Evolutionary conservation across 2,888 invertebrate genomes (phyloP).

Genomic region (Callosobruchus maculatus): DNA sequence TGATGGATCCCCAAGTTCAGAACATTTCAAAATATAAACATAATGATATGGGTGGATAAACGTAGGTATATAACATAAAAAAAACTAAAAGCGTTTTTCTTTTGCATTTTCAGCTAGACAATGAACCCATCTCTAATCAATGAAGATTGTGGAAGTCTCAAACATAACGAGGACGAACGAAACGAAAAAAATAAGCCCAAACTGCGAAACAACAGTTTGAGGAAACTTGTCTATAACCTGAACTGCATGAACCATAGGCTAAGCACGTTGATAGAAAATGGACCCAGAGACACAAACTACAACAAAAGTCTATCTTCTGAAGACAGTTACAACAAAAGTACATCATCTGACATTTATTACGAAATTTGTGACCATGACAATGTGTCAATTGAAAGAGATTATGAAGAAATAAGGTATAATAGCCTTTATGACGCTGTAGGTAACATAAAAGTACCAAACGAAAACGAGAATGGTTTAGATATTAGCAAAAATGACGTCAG

Average conservation of each 20-base stretch:
- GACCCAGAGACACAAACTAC: background rate
- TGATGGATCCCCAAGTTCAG: no score
- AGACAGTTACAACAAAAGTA: background rate
- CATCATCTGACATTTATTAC: background rate
- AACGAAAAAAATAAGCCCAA: background rate
- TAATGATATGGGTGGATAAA: no score
- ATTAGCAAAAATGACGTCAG: no score
- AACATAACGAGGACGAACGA: no score
- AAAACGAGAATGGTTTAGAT: no score
- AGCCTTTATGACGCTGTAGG: background rate
- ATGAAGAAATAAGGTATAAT: background rate
- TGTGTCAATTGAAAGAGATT: background rate
- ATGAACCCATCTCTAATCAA: no score
- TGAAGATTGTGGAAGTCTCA: no score
- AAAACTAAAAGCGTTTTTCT: no score
- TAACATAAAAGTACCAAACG: background rate
- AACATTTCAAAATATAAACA: no score
- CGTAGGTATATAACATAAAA: no score
- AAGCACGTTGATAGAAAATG: background rate
- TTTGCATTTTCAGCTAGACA: no score
- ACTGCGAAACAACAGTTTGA: background rate
- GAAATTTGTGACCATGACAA: background rate
- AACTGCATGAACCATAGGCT: background rate
- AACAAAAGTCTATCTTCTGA: background rate
- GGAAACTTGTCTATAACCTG: background rate